Percentiles rank a stretch among this genome's conserved stretches.
phyloP scores from a whole-genome alignment of 2,888 invertebrate species.

The Patella pellucida region DNA sequence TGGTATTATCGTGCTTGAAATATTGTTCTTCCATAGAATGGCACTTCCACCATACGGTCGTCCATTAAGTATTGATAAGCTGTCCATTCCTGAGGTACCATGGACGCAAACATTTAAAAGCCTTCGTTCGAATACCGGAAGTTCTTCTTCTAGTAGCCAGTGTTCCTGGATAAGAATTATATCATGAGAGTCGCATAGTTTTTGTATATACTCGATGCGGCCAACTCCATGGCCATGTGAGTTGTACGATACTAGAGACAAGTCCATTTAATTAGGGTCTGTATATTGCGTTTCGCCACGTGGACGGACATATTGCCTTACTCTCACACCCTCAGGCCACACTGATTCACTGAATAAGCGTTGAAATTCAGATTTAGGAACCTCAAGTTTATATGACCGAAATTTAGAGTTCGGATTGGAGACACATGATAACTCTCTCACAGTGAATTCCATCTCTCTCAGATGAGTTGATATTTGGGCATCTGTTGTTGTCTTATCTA shows the following conservation, averaged over 20 bases:
- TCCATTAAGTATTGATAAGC: neutral
- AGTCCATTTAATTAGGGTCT: neutral
- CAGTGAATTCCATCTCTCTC: too few species aligned
- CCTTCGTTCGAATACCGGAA: neutral
- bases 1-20: neutral
- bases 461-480: too few species aligned
- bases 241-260: neutral
- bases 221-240: neutral
- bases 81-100: neutral
- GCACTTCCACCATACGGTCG: slow-evolving; percentile 4
- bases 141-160: neutral
- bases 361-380: too few species aligned
- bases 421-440: too few species aligned
- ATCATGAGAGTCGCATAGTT: neutral
- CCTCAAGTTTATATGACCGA: too few species aligned
- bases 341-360: too few species aligned
- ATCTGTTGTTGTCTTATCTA: too few species aligned
- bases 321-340: too few species aligned
- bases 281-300: neutral
- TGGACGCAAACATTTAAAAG: neutral
- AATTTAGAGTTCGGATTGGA: too few species aligned
- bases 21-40: neutral
- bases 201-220: neutral
- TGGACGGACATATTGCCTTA: too few species aligned
- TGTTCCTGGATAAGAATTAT: neutral